phyloP scores from a whole-genome alignment of 53 echinoderm and acorn worm species.

The Glandiceps talaboti region DNA sequence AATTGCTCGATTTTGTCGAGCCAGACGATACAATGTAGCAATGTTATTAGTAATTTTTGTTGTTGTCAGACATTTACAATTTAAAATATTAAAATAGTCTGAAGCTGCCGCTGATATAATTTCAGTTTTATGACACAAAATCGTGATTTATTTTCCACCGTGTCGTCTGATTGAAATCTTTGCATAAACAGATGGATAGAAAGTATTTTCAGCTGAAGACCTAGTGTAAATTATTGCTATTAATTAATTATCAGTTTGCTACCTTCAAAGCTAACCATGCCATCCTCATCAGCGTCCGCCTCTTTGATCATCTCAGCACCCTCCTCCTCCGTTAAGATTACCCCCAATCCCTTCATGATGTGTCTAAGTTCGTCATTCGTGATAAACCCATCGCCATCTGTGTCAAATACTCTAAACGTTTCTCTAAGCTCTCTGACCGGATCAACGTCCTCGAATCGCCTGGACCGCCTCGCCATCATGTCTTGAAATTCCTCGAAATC shows the following conservation, averaged over 20 bases:
- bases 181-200: no score
- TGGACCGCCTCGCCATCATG: background rate
- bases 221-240: background rate
- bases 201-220: no score
- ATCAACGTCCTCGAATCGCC: background rate
- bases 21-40: no score
- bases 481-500: background rate
- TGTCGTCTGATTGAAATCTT: no score
- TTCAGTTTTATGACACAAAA: no score
- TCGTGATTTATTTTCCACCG: no score
- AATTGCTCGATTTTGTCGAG: no score
- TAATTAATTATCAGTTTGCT: background rate
- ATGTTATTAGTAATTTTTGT: no score
- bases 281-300: background rate
- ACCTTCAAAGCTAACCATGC: background rate
- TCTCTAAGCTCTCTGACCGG: background rate
- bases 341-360: background rate
- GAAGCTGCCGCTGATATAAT: no score
- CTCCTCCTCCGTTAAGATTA: background rate
- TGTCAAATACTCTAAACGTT: background rate
- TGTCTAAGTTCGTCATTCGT: background rate
- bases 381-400: background rate
- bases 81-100: no score
- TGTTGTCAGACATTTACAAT: no score
- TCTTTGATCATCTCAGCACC: background rate